A percentile compares a stretch with the other conserved stretches of the same genome.
Evolutionary conservation across 2,797 vertebrate species (phyloP).

Genomic region (Karalla daura): DNA sequence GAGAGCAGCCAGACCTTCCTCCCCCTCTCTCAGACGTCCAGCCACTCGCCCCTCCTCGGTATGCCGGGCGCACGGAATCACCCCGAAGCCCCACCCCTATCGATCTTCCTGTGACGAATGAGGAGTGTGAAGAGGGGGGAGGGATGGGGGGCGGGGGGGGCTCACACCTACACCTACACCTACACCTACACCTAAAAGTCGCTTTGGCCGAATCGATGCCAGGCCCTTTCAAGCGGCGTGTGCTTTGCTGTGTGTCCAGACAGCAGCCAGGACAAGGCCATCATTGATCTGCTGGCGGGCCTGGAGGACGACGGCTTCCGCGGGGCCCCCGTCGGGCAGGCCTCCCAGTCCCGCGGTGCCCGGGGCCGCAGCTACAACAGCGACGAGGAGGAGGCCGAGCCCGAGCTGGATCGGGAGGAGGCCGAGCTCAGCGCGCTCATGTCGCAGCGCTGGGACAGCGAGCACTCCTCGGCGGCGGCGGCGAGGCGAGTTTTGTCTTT

Average conservation of each 20-base stretch:
- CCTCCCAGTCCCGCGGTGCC: slow-evolving; percentile 80
- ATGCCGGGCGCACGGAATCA: slow-evolving; percentile 36
- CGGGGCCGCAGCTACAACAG: slow-evolving; percentile 90
- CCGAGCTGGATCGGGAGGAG: slow-evolving; percentile 91
- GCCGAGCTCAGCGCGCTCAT: slow-evolving; percentile 94
- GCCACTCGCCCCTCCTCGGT: slow-evolving; percentile 87
- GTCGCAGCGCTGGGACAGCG: slow-evolving; percentile 96
- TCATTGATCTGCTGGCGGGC: slow-evolving; percentile 91
- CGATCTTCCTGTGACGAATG: too few relatives aligned
- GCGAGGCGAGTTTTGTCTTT: slow-evolving; percentile 77
- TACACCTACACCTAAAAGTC: background rate
- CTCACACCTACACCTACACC: too few relatives aligned
- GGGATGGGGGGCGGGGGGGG: too few relatives aligned
- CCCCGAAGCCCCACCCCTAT: too few relatives aligned
- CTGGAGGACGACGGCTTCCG: slow-evolving; percentile 91
- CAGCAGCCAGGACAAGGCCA: slow-evolving; percentile 88
- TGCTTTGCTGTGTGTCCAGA: slow-evolving; percentile 73
- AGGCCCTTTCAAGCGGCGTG: slow-evolving; percentile 5
- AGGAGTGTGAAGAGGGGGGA: too few relatives aligned
- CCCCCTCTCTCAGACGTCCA: slow-evolving; percentile 88
- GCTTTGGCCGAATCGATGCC: background rate
- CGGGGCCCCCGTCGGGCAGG: slow-evolving; percentile 76
- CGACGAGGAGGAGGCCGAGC: slow-evolving; percentile 95
- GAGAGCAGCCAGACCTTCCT: slow-evolving; percentile 96
- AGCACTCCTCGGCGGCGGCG: slow-evolving; percentile 78